Conservation (phyloP, 2,797 vertebrate genomes). For the Semaprochilodus insignis region DNA sequence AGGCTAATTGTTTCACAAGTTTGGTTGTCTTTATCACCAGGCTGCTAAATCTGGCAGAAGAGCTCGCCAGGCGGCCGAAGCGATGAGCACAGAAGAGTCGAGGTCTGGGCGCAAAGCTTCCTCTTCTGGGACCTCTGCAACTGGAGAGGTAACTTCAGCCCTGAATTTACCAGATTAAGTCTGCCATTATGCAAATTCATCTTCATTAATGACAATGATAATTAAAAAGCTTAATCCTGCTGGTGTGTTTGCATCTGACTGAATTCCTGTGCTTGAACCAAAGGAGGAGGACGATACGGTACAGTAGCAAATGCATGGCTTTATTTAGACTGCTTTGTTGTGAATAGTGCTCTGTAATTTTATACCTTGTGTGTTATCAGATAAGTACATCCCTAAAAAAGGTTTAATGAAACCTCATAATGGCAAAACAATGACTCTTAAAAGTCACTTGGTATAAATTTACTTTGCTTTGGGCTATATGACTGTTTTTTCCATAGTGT, state of each 20-base stretch:
- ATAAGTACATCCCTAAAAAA: neutral
- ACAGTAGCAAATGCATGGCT: slow-evolving; percentile 59
- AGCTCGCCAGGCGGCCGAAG: slow-evolving; percentile 80
- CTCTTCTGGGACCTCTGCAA: slow-evolving; percentile 68
- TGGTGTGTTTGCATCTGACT: slow-evolving; percentile 36
- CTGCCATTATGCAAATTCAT: neutral
- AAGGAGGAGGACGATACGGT: slow-evolving; percentile 74
- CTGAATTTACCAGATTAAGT: neutral
- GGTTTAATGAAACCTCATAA: neutral
- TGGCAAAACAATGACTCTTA: neutral
- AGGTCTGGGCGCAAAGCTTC: slow-evolving; percentile 77
- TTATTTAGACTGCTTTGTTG: slow-evolving; percentile 59
- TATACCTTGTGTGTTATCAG: slow-evolving; percentile 56
- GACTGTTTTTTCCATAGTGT: neutral
- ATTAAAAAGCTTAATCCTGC: slow-evolving; percentile 13
- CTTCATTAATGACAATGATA: slow-evolving; percentile 41
- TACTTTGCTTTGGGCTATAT: slow-evolving; percentile 15
- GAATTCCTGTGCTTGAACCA: slow-evolving; percentile 59
- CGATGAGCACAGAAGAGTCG: slow-evolving; percentile 75
- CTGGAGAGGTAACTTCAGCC: slow-evolving; percentile 78
- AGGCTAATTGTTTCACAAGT: neutral
- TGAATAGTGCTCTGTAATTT: slow-evolving; percentile 64
- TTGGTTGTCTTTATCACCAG: slow-evolving; percentile 64
- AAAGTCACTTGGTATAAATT: slow-evolving; percentile 45
- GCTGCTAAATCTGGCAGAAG: slow-evolving; percentile 85